Conservation (phyloP, 1,140 invertebrate genomes). For the Rhopalosiphum maidis region DNA sequence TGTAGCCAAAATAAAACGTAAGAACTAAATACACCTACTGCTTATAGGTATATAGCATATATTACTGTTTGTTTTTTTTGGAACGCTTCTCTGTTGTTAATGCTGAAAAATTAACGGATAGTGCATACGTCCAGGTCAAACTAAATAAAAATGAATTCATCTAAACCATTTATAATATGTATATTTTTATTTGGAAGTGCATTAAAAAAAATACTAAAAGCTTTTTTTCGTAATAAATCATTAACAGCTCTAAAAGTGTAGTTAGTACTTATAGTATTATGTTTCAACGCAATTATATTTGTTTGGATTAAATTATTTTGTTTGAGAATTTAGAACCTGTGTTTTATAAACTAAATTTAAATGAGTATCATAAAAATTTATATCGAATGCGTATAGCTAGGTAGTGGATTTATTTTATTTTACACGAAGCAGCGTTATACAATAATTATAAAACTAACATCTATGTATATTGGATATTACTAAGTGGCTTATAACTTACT, state of each 20-base stretch:
- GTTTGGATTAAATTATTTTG: not conserved
- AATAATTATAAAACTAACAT: not conserved
- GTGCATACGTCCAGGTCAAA: not conserved
- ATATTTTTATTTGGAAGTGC: conserved; percentile 7
- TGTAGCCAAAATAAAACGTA: not conserved
- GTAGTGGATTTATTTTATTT: conserved; percentile 4
- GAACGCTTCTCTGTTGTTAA: not conserved
- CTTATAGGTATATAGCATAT: not conserved
- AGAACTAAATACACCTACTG: not conserved
- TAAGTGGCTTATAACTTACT: not conserved
- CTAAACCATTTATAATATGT: not conserved
- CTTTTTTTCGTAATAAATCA: conserved; percentile 23
- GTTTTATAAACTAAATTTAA: not conserved
- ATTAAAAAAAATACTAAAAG: not conserved
- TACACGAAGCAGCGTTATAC: not conserved
- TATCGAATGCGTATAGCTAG: not conserved
- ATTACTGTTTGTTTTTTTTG: not conserved
- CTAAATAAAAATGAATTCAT: not conserved
- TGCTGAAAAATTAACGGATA: not conserved
- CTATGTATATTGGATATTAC: not conserved
- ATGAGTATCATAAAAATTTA: not conserved
- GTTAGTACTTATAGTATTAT: conserved; percentile 1
- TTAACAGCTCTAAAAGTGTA: not conserved
- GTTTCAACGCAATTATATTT: not conserved
- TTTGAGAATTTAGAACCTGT: not conserved